Conservation (phyloP, 2,113 vertebrate genomes). For the Sylvilagus bachmani region DNA sequence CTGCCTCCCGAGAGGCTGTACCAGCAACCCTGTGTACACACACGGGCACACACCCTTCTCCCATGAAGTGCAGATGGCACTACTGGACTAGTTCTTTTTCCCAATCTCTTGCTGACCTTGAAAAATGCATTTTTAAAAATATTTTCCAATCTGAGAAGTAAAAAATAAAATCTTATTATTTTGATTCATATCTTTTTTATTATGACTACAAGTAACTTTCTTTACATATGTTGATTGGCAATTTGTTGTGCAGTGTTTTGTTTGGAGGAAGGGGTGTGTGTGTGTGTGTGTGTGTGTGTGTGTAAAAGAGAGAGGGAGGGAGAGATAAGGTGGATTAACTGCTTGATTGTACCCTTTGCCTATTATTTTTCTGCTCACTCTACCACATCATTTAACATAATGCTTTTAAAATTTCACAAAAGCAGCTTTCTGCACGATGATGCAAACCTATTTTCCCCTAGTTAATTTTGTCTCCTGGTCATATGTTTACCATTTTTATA, state of each 20-base stretch:
- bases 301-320: background rate
- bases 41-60: background rate
- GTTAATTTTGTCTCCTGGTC: slow-evolving; percentile 15
- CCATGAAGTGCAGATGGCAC: background rate
- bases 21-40: background rate
- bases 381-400: background rate
- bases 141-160: slow-evolving; percentile 29
- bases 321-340: background rate
- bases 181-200: slow-evolving; percentile 55
- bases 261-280: background rate
- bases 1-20: background rate
- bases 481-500: background rate
- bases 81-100: background rate
- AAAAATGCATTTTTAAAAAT: slow-evolving; percentile 9
- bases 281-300: background rate
- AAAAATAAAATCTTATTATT: slow-evolving; percentile 58
- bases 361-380: background rate
- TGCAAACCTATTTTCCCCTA: background rate
- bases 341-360: background rate
- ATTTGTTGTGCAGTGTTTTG: background rate
- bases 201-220: background rate
- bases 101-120: background rate
- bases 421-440: background rate
- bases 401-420: slow-evolving; percentile 33
- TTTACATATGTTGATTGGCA: background rate